Evolutionary conservation across 2,888 invertebrate genomes (phyloP), one percentile per base, ranked within the genome.

Genomic region (Melanostoma scalare): DNA sequence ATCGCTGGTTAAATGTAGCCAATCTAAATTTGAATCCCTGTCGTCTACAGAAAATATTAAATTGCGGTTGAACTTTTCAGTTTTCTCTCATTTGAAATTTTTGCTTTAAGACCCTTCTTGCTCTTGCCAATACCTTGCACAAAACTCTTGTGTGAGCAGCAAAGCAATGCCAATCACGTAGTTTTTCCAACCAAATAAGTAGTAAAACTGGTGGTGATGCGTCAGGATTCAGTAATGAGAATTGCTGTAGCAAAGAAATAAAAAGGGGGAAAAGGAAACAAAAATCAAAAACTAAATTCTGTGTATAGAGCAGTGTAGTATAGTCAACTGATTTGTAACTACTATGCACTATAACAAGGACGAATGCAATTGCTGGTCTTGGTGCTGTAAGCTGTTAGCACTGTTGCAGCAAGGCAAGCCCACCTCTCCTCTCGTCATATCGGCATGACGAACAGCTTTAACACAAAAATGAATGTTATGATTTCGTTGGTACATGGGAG

Each of bases 191-290:
- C 71, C 74, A 84, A 84, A 84, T 84, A 84, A 84, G 84, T 84
- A 84, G 84, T 84, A 84, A 84, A 84, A 84, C 84, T 84, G 69
- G 71, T 78, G 71, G 79, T 67, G 53, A 84, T 79, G 84, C 79
- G 74, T 79, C 44, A 84, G 84, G 84, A 84, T 84, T 84, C 69
- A 55, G 63, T 79, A 84, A 79, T 84, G 84, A 84, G 84, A 78
- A 65, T 35, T 65, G 52, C 68, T 38, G 61, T 74, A 3, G 52
- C n/a, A 53, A 30, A 5, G 10, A 3, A 6, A 35, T 31, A 50
- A 50, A 31, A 50, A 50, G 3, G 2, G 30, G 48, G 33, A 31
- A 9, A 9, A 8, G 48, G 20, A 38, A 5, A 10, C 3, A 20
- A 35, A 55, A 55, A 42, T 6, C 40, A 52, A 56, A 71, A 48